Conservation (phyloP, 2,113 vertebrate species). For the Myrmecobius fasciatus region DNA sequence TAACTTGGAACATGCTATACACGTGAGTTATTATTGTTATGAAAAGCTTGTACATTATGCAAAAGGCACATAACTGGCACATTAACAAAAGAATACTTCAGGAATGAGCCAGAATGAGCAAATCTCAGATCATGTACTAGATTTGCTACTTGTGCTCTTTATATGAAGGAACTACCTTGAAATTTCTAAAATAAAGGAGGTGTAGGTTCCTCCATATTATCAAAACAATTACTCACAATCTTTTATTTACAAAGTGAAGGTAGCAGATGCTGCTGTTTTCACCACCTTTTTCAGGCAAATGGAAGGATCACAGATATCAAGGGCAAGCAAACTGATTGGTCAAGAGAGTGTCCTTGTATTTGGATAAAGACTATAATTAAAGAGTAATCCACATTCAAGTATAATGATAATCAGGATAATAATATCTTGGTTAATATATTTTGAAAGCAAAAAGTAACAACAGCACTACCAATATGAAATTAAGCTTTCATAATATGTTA, state of each 20-base stretch:
- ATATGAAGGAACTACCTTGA: constrained; percentile 54
- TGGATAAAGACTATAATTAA: constrained; percentile 58
- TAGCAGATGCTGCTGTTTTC: constrained; percentile 47
- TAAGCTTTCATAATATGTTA: not conserved
- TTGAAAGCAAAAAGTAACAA: constrained; percentile 57
- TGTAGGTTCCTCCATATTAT: constrained; percentile 53
- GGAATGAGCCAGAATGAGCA: constrained; percentile 1
- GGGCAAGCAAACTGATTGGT: constrained; percentile 51
- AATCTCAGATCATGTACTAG: constrained; percentile 51
- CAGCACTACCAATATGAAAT: not conserved
- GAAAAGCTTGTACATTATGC: not conserved
- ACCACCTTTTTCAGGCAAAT: constrained; percentile 26
- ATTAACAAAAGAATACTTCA: constrained; percentile 28
- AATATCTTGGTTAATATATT: constrained; percentile 56
- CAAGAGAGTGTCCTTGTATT: constrained; percentile 55
- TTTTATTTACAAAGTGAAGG: constrained; percentile 52
- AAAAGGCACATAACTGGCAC: not conserved
- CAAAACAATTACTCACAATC: constrained; percentile 57
- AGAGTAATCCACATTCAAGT: constrained; percentile 32
- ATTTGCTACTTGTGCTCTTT: constrained; percentile 52
- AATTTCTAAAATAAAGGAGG: constrained; percentile 47
- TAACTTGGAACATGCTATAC: not conserved
- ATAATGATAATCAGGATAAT: constrained; percentile 49
- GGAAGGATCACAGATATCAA: constrained; percentile 46
- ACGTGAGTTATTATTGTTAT: not conserved